Evolutionary conservation across 2,797 vertebrate species (phyloP).

Genomic region (Alcedo quadribrachys): DNA sequence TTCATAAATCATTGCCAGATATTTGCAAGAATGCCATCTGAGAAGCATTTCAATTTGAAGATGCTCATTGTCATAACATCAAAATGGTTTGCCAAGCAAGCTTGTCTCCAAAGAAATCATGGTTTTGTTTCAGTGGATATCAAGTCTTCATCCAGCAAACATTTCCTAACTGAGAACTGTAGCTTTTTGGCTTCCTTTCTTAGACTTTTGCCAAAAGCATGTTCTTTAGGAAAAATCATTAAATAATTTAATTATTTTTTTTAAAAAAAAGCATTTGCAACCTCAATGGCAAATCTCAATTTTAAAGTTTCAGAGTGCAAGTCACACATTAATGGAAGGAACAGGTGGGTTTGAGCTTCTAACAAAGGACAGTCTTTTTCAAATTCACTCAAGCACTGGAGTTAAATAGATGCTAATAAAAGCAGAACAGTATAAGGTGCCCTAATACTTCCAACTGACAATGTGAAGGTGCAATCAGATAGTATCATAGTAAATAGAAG

Average conservation of each 20-base stretch:
- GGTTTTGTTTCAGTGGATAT: conserved; percentile 18
- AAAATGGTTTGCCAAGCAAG: conserved; percentile 10
- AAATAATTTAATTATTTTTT: neutral
- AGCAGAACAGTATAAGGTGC: neutral
- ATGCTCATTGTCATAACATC: conserved; percentile 1
- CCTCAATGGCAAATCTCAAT: neutral
- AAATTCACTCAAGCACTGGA: neutral
- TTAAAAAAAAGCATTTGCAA: neutral
- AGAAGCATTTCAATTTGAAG: conserved; percentile 5
- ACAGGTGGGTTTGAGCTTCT: neutral
- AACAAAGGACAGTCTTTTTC: neutral
- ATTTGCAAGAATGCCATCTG: conserved; percentile 9
- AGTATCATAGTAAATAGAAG: neutral
- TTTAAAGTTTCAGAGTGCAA: neutral
- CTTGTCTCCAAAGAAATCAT: neutral
- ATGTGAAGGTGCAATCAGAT: neutral
- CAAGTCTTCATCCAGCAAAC: conserved; percentile 7
- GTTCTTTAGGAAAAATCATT: neutral
- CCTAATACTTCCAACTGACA: neutral
- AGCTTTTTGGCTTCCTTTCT: neutral
- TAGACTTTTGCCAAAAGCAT: neutral
- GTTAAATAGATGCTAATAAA: neutral
- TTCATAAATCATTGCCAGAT: conserved; percentile 35
- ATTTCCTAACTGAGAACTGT: neutral
- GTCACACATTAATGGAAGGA: neutral